A percentile compares a stretch with the other conserved stretches of the same genome.
These are phyloP conservation scores for Candoia aspera DNA, from an alignment of 2,113 vertebrate genomes.

Conservation along the genomic window DNA sequence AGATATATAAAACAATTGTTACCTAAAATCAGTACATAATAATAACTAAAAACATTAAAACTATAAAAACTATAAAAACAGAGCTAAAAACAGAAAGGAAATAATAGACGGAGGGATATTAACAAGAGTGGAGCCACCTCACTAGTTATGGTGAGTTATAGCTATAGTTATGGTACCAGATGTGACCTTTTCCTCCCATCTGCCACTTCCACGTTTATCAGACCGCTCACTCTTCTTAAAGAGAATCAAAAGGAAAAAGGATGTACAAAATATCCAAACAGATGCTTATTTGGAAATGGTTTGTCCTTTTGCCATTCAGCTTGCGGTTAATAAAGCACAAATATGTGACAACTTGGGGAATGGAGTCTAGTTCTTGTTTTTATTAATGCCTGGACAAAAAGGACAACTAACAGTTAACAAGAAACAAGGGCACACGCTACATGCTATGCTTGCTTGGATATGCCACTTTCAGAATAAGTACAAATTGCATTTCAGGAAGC, in stretches of 20 bases:
- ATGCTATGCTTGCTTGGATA: background rate
- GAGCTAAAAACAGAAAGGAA: too few relatives aligned
- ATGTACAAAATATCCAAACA: background rate
- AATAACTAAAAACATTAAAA: too few relatives aligned
- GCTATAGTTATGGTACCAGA: background rate
- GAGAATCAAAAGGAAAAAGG: background rate
- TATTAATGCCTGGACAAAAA: background rate
- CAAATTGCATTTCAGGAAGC: constrained; percentile 17
- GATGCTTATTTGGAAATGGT: background rate
- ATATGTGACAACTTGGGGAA: fast-evolving
- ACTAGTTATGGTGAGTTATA: too few relatives aligned
- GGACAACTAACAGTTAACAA: constrained; percentile 1
- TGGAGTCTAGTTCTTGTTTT: background rate
- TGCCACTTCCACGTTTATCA: background rate
- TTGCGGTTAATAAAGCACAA: background rate
- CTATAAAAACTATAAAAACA: too few relatives aligned
- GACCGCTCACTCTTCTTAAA: background rate
- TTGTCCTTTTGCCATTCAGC: background rate
- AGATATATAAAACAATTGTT: too few relatives aligned
- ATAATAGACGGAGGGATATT: too few relatives aligned
- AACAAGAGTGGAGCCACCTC: too few relatives aligned
- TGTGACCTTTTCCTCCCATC: background rate
- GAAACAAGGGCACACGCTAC: background rate
- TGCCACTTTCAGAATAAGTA: constrained; percentile 1
- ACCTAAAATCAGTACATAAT: too few relatives aligned